Conservation (phyloP, 2,113 vertebrate species). For the Myiopsitta monachus region DNA sequence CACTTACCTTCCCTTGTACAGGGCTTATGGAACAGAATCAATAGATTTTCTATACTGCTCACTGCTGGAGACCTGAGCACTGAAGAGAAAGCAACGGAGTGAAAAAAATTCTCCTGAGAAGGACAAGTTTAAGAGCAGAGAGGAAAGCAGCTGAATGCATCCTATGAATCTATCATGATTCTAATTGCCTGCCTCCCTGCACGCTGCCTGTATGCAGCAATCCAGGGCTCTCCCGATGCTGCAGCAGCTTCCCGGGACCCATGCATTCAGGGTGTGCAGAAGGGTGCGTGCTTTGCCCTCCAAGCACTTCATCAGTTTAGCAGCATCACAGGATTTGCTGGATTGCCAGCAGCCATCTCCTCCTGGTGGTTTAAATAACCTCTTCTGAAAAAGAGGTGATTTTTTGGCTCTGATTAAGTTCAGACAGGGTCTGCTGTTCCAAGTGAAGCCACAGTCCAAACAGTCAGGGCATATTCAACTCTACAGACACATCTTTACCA, state of each 20-base stretch:
- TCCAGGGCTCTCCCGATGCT: neutral
- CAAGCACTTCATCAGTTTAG: neutral
- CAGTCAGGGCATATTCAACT: neutral
- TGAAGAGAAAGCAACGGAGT: neutral
- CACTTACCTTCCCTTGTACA: neutral
- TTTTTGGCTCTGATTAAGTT: neutral
- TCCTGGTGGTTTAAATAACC: neutral
- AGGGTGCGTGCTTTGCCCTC: neutral
- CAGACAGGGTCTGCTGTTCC: neutral
- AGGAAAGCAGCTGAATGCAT: neutral
- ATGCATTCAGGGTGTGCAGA: accelerated
- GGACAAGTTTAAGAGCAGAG: neutral
- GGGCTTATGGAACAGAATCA: neutral
- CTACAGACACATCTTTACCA: accelerated
- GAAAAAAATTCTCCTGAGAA: neutral
- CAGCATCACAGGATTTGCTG: neutral
- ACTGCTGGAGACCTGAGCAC: neutral
- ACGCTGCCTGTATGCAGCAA: neutral
- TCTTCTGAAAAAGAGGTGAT: neutral
- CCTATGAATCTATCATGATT: neutral
- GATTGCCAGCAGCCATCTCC: neutral
- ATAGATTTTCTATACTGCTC: neutral
- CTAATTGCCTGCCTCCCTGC: neutral
- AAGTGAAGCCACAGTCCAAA: neutral
- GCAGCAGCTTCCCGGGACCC: accelerated